Percentiles rank a stretch among this genome's conserved stretches.
Evolutionary conservation across 2,888 invertebrate genomes (phyloP).

Genomic region (Drosophila silvestris): DNA sequence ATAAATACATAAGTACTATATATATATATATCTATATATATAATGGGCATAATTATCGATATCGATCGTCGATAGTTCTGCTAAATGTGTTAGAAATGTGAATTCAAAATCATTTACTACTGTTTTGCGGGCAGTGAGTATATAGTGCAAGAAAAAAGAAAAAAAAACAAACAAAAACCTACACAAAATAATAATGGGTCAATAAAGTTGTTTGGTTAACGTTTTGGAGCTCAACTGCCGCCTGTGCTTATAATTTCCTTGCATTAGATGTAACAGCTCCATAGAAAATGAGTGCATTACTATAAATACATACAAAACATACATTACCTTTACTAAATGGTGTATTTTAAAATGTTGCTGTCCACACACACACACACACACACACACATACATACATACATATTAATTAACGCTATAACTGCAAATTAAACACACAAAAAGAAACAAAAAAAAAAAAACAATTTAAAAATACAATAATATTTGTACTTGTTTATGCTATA

Average conservation of each 20-base stretch:
- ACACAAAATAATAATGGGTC: not conserved
- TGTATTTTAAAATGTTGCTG: conserved; percentile 75
- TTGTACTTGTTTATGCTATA: conserved; percentile 61
- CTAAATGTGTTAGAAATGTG: conserved; percentile 30
- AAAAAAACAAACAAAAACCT: not conserved
- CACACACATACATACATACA: conserved; percentile 53
- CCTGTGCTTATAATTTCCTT: conserved; percentile 54
- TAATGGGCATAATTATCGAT: conserved; percentile 31
- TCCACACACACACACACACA: conserved; percentile 55
- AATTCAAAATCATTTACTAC: conserved; percentile 18
- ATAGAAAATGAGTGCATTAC: conserved; percentile 38
- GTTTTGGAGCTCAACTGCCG: conserved; percentile 34
- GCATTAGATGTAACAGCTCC: conserved; percentile 32
- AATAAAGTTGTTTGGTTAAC: conserved; percentile 1
- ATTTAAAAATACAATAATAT: conserved; percentile 44
- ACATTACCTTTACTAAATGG: conserved; percentile 51
- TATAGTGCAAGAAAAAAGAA: conserved; percentile 15
- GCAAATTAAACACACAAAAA: conserved; percentile 25
- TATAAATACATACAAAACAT: conserved; percentile 17
- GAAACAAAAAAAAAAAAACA: conserved; percentile 14
- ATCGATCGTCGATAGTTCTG: conserved; percentile 22
- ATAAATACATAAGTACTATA: conserved; percentile 37
- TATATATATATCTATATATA: not conserved
- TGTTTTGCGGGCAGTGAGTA: conserved; percentile 11
- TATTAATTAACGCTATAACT: conserved; percentile 53